Evolutionary conservation across 2,888 invertebrate genomes (phyloP).

Genomic region (Nycteola revayana): DNA sequence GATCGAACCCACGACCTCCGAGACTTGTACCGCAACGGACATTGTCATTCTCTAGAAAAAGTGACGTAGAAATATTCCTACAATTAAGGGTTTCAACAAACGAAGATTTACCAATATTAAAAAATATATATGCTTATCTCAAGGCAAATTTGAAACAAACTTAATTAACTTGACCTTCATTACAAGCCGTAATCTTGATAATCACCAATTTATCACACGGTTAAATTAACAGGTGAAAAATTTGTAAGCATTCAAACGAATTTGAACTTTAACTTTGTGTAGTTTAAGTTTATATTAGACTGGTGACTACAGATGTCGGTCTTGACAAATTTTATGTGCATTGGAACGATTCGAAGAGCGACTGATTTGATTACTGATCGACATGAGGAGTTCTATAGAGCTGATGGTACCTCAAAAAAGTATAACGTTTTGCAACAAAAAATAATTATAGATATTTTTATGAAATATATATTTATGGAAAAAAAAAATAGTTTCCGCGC

Average conservation of each 20-base stretch:
- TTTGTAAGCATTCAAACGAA: not conserved
- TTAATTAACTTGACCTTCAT: constrained; percentile 14
- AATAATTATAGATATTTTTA: too few relatives aligned
- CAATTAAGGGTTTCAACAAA: too few relatives aligned
- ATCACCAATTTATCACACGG: constrained; percentile 25
- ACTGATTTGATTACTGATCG: constrained; percentile 51
- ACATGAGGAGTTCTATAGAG: constrained; percentile 24
- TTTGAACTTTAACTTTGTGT: constrained; percentile 16
- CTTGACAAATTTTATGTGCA: constrained; percentile 53
- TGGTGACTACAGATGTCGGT: constrained; percentile 21
- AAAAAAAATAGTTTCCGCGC: too few relatives aligned
- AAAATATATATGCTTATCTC: too few relatives aligned
- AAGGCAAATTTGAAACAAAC: constrained; percentile 1
- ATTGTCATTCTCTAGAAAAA: too few relatives aligned
- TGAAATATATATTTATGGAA: too few relatives aligned
- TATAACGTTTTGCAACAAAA: too few relatives aligned
- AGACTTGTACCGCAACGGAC: too few relatives aligned
- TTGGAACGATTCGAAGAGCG: constrained; percentile 34
- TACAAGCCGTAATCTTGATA: constrained; percentile 22
- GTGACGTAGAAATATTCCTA: too few relatives aligned
- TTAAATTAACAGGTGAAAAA: constrained; percentile 7
- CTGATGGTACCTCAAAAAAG: too few relatives aligned
- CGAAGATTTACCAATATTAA: too few relatives aligned
- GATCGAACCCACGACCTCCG: too few relatives aligned
- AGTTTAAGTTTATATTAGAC: constrained; percentile 23